Percentiles rank a stretch among this genome's conserved stretches.
phyloP scores from a whole-genome alignment of 1,140 invertebrate species.

The Drosophila grimshawi region DNA sequence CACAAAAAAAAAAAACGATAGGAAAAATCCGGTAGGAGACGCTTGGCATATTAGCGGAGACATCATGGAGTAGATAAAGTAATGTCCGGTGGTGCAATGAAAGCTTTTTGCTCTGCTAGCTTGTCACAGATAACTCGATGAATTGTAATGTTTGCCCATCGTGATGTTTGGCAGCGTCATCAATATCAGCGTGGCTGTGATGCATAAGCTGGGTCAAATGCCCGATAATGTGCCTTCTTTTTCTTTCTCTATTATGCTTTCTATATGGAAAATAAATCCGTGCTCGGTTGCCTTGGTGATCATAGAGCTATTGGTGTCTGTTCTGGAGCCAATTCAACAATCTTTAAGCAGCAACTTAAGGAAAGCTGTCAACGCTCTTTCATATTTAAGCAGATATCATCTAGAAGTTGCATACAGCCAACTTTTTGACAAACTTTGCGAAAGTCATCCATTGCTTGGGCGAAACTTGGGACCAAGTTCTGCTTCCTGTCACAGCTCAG shows the following conservation, averaged over 20 bases:
- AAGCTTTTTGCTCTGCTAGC: slow-evolving; percentile 31
- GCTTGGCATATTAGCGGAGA: slow-evolving; percentile 72
- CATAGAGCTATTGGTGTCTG: neutral
- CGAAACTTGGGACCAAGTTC: slow-evolving; percentile 55
- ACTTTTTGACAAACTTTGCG: slow-evolving; percentile 63
- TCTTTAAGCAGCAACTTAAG: slow-evolving; percentile 29
- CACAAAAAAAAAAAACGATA: neutral
- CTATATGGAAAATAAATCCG: slow-evolving; percentile 5
- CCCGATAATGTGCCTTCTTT: slow-evolving; percentile 13
- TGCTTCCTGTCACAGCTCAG: slow-evolving; percentile 75
- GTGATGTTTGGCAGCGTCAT: slow-evolving; percentile 40
- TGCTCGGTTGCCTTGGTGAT: neutral
- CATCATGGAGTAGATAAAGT: slow-evolving; percentile 70
- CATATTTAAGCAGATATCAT: slow-evolving; percentile 25
- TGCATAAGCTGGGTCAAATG: slow-evolving; percentile 35
- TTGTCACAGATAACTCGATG: slow-evolving; percentile 58
- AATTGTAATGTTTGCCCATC: slow-evolving; percentile 62
- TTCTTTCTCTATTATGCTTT: neutral
- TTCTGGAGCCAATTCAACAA: slow-evolving; percentile 17
- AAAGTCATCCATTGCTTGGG: slow-evolving; percentile 24
- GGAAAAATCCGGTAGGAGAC: slow-evolving; percentile 42
- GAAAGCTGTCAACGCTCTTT: slow-evolving; percentile 45
- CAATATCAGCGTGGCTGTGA: slow-evolving; percentile 54
- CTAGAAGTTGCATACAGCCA: slow-evolving; percentile 10
- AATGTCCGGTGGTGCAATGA: slow-evolving; percentile 69